Conservation (phyloP, 1,140 invertebrate genomes). For the Hetaerina americana region DNA sequence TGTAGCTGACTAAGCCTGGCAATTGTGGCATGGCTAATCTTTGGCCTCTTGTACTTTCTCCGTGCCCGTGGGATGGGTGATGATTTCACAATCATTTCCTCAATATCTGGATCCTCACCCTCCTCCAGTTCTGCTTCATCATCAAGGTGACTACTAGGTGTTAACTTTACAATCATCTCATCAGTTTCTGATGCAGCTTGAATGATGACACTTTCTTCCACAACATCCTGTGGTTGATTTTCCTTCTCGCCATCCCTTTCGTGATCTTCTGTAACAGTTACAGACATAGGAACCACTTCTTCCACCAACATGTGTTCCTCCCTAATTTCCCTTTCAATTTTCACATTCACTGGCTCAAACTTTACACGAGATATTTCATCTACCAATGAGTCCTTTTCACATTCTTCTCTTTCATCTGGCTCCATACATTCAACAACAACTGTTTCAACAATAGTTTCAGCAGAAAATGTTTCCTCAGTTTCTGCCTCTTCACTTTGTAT, state of each 20-base stretch:
- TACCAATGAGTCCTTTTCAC: background rate
- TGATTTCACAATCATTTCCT: background rate
- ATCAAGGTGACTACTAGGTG: background rate
- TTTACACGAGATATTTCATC: background rate
- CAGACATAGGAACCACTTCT: background rate
- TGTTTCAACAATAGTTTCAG: background rate
- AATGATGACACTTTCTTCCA: background rate
- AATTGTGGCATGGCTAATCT: slow-evolving; percentile 4
- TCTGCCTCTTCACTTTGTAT: background rate
- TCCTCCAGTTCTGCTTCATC: slow-evolving; percentile 2
- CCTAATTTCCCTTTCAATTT: slow-evolving; percentile 7
- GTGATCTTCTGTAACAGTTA: slow-evolving; percentile 2
- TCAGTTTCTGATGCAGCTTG: slow-evolving; percentile 2
- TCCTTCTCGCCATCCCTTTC: slow-evolving; percentile 11
- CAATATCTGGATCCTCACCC: background rate
- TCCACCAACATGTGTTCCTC: slow-evolving; percentile 7
- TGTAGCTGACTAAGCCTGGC: slow-evolving; percentile 5
- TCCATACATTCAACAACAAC: background rate
- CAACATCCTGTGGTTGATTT: slow-evolving; percentile 2
- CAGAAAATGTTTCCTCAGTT: background rate
- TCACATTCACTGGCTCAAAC: slow-evolving; percentile 3
- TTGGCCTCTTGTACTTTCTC: slow-evolving; percentile 5
- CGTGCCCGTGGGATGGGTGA: background rate
- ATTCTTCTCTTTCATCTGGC: background rate
- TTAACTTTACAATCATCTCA: background rate